Evolutionary conservation across 2,888 invertebrate genomes (phyloP).

Genomic region (Caenorhabditis drosophilae): DNA sequence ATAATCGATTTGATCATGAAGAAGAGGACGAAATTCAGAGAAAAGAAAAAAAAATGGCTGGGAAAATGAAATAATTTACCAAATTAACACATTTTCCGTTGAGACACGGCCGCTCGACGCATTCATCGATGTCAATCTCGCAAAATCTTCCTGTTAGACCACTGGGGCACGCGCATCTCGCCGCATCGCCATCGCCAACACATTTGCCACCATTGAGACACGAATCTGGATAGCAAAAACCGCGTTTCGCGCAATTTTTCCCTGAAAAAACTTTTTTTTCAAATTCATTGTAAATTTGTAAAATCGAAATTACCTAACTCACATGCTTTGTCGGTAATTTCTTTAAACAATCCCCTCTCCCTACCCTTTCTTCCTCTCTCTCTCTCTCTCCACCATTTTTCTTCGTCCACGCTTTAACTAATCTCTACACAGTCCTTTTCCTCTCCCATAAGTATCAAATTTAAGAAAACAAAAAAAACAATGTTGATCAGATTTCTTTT

Average conservation of each 20-base stretch:
- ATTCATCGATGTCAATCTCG: slow-evolving; percentile 77
- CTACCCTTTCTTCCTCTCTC: no score
- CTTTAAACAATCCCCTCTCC: no score
- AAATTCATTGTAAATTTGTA: no score
- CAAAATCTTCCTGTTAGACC: slow-evolving; percentile 70
- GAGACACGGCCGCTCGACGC: slow-evolving; percentile 7
- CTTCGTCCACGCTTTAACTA: no score
- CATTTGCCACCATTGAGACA: slow-evolving; percentile 48
- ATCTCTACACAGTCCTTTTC: no score
- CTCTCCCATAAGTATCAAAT: slow-evolving; percentile 29
- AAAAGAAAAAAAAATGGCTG: neutral
- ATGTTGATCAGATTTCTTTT: slow-evolving; percentile 4
- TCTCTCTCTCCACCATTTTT: no score
- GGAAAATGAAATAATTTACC: slow-evolving; percentile 9
- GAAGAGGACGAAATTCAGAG: no score
- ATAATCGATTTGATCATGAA: no score
- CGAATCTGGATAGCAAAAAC: slow-evolving; percentile 18
- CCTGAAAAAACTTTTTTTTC: slow-evolving; percentile 19
- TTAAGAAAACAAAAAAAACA: slow-evolving; percentile 19
- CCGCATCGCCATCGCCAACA: slow-evolving; percentile 6
- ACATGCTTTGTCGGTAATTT: no score
- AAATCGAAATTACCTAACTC: no score
- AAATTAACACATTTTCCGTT: slow-evolving; percentile 21
- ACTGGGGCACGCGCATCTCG: slow-evolving; percentile 25
- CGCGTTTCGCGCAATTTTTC: slow-evolving; percentile 3